Conservation (phyloP, 2,113 vertebrate genomes). For the Athene cunicularia region DNA sequence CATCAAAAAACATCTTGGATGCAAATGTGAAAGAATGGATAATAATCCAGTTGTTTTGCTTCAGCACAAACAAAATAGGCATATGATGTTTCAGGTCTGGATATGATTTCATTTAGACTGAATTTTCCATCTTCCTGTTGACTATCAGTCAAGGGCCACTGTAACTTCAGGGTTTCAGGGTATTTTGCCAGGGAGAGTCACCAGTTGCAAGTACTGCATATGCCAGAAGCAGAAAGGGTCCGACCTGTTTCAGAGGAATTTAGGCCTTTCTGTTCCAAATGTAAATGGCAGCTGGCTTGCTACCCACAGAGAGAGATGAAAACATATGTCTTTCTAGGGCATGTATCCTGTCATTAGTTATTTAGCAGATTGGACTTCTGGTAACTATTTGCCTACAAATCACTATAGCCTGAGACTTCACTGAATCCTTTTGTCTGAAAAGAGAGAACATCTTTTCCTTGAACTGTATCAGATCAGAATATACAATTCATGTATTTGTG, state of each 20-base stretch:
- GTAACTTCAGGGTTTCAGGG: background rate
- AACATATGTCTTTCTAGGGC: conserved; percentile 37
- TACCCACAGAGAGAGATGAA: background rate
- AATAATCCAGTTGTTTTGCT: background rate
- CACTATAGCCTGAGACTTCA: background rate
- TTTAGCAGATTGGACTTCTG: background rate
- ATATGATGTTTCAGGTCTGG: background rate
- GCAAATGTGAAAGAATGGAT: background rate
- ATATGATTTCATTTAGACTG: background rate
- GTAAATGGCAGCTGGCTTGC: conserved; percentile 6
- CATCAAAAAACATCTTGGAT: background rate
- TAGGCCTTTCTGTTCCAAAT: background rate
- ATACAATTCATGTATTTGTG: background rate
- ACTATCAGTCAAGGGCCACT: background rate
- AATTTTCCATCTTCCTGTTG: background rate
- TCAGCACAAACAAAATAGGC: background rate
- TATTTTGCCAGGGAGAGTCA: background rate
- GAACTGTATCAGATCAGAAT: background rate
- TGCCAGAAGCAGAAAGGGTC: background rate
- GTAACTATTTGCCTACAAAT: conserved; percentile 3
- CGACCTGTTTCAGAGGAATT: background rate
- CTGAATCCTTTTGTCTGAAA: background rate
- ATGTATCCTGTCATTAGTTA: background rate
- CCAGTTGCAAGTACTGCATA: background rate
- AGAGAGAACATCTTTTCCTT: background rate